Conservation (phyloP, 2,113 vertebrate genomes). For the Cavia porcellus region DNA sequence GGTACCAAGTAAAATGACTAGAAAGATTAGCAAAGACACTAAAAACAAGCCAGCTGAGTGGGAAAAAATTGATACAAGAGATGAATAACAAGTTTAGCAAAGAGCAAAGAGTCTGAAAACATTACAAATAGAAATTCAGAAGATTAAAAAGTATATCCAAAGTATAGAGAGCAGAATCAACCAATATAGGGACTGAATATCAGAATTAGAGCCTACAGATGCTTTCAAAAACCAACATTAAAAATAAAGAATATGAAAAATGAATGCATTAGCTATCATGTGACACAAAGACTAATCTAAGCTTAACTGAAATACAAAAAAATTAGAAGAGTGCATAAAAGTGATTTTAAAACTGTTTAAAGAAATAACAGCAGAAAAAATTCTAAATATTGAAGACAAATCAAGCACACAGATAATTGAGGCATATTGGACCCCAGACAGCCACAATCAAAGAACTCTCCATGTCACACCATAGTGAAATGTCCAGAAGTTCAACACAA, state of each 20-base stretch:
- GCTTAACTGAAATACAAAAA: not conserved
- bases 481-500: not conserved
- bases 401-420: not conserved
- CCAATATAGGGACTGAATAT: not conserved
- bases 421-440: too few species aligned
- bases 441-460: not conserved
- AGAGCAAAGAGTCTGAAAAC: not conserved
- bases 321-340: not conserved
- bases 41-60: not conserved
- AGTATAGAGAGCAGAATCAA: not conserved
- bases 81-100: not conserved
- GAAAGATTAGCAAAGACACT: not conserved
- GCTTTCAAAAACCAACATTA: not conserved
- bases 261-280: not conserved
- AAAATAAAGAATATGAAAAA: not conserved
- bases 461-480: not conserved
- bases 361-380: not conserved
- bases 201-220: not conserved
- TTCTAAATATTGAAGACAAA: not conserved
- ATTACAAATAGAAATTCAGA: not conserved
- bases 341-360: not conserved
- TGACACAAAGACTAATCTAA: not conserved
- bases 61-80: not conserved
- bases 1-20: not conserved
- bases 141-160: not conserved